Conservation (phyloP, 2,797 vertebrate genomes). For the Eulemur coronatus region DNA sequence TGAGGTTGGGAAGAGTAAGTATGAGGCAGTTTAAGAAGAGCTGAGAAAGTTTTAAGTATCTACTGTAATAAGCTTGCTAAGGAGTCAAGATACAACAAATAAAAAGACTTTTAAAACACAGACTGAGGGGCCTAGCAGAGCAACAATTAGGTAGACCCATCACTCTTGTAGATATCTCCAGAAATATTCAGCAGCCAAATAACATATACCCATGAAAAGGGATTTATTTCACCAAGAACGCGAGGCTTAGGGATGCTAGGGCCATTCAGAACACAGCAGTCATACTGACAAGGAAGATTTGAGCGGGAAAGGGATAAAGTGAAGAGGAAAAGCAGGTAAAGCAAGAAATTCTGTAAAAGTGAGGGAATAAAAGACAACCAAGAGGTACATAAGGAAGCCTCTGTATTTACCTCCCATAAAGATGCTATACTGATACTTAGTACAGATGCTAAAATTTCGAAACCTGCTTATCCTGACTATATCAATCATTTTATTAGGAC, state of each 20-base stretch:
- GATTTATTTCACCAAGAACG: not conserved
- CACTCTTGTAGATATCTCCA: not conserved
- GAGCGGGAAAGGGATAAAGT: not conserved
- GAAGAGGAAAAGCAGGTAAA: not conserved
- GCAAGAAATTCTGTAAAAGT: not conserved
- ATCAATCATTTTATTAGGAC: not conserved
- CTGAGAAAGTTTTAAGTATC: not conserved
- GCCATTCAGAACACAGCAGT: not conserved
- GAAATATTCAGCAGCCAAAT: not conserved
- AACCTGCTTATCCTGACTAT: not conserved
- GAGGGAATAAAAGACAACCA: not conserved
- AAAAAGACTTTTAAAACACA: not conserved
- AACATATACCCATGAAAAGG: not conserved
- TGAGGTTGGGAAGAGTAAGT: not conserved
- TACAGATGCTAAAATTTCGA: not conserved
- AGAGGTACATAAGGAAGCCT: not conserved
- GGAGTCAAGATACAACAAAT: not conserved
- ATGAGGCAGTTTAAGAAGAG: not conserved
- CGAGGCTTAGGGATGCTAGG: not conserved
- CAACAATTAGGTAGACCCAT: not conserved
- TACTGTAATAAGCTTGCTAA: not conserved
- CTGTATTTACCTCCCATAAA: not conserved
- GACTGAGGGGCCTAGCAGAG: not conserved
- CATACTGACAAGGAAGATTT: not conserved
- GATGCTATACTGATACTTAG: not conserved